Base-by-base conservation (phyloP, 2,113 vertebrate genomes). In the Erythrolamprus reginae region DNA sequence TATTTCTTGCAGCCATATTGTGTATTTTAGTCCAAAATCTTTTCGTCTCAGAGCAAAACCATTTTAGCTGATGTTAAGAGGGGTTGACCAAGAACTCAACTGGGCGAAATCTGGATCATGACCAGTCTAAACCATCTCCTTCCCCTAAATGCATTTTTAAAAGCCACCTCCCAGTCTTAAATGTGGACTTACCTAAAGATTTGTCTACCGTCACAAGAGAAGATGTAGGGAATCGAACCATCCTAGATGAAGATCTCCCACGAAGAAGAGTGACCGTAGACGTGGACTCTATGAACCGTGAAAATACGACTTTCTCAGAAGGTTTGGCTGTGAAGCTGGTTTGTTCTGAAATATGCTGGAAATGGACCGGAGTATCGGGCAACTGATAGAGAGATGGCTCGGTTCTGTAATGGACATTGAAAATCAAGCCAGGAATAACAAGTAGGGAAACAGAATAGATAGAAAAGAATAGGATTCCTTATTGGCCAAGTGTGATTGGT, bases 111-210 rank as follows among this genome's bases (percentile, higher is more conserved):
- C n/a, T n/a, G 61, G n/a, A 6, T 33, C 4, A 5, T n/a, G 3
- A 51, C 0, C 61, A 10, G 3, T 33, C n/a, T 50, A 2, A 47
- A 45, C 45, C 45, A 5, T n/a, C 45, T 45, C 45, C 45, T 5
- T 5, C 45, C 45, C 45, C 45, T 3, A 45, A 45, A 56, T 85
- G n/a, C 1, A 23, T 28, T n/a, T 9, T 4, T 33, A 85, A 28
- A n/a, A 24, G 3, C 7, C 9, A 7, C 3, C 4, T 9, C 26
- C 17, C n/a, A 17, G 6, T 17, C 2, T 3, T 3, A 58, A 89
- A 48, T 52, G 28, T 24, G 52, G 48, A n/a, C 89, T 92, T 92
- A 95, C 91, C 90, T 56, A 10, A 21, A 28, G 13, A 26, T 89
- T 33, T 89, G 0, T 50, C 86, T 83, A 12, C 28, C 0, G 0